Evolutionary conservation across 2,888 invertebrate genomes (phyloP), one percentile per base, ranked within the genome.

Genomic region (Drosophila barbarae): DNA sequence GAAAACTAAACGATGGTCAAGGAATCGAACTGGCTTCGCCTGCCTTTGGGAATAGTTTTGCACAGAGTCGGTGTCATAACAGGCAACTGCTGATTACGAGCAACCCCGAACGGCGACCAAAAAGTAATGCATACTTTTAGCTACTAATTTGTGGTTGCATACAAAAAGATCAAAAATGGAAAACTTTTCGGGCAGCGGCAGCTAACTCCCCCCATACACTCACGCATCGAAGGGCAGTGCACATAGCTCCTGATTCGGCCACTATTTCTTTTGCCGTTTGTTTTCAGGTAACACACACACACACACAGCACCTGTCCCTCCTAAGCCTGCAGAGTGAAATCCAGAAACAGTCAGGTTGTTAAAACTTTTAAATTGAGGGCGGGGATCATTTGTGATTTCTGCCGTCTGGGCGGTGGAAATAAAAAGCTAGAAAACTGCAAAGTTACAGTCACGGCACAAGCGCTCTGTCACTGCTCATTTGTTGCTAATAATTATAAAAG

Each of bases 401-500:
- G 59, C 34, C 63, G 63, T 52, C 51, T 64, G 64, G 51, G 61
- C 46, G 44, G 51, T 38, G 39, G 50, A 30, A 50, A 60, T 76
- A 60, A 63, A 61, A 61, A 50, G 50, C 23, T 32, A 32, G 46
- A 36, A 38, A 38, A 18, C 36, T 32, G 26, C 42, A 73, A 78
- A 76, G 74, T 77, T 82, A 46, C 68, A 73, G 69, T 54, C 69
- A 58, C 41, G 64, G 68, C 80, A 74, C 67, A 73, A 79, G 77
- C 71, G 71, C 79, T 81, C 80, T 82, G 81, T 83, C 84, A 81
- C 78, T 84, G 82, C 84, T 82, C 81, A 84, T 82, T 84, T 81
- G 79, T 83, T 82, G 82, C 77, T 83, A 83, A 83, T 83, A 83
- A 83, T 83, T 83, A 83, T 84, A 83, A 83, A 83, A 84, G 79